Percentiles rank a stretch among this genome's conserved stretches.
phyloP scores from a whole-genome alignment of 2,797 vertebrate species.

The Fringilla coelebs region DNA sequence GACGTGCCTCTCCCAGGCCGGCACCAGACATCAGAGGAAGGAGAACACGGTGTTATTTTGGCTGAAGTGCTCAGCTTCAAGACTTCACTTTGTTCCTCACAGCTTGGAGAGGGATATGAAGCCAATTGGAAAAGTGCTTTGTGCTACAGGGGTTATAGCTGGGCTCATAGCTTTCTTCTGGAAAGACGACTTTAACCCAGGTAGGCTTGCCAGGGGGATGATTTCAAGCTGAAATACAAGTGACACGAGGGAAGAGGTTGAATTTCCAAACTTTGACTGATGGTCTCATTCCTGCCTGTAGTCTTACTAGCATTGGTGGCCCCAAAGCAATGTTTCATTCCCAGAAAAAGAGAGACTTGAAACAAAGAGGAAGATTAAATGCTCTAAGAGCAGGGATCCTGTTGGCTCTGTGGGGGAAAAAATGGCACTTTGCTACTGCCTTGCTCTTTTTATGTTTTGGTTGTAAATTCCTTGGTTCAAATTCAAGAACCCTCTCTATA shows the following conservation, averaged over 20 bases:
- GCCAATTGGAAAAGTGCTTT: neutral
- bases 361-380: neutral
- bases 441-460: neutral
- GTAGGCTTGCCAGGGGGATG: neutral
- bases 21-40: neutral
- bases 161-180: slow-evolving; percentile 55
- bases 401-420: rapidly evolving
- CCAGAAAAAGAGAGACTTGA: neutral
- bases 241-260: neutral
- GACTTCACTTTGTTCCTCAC: neutral
- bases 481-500: neutral
- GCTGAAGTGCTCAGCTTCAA: neutral
- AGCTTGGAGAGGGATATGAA: neutral
- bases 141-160: slow-evolving; percentile 8
- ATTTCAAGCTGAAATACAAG: neutral
- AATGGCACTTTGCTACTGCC: neutral
- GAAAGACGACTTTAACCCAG: slow-evolving; percentile 69
- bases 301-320: neutral
- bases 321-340: neutral
- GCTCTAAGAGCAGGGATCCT: neutral
- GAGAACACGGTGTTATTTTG: neutral
- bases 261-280: neutral
- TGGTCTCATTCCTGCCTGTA: neutral
- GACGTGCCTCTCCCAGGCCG: neutral
- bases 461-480: neutral